Base-by-base conservation (phyloP, 1,140 invertebrate genomes). In the Sinonovacula constricta region DNA sequence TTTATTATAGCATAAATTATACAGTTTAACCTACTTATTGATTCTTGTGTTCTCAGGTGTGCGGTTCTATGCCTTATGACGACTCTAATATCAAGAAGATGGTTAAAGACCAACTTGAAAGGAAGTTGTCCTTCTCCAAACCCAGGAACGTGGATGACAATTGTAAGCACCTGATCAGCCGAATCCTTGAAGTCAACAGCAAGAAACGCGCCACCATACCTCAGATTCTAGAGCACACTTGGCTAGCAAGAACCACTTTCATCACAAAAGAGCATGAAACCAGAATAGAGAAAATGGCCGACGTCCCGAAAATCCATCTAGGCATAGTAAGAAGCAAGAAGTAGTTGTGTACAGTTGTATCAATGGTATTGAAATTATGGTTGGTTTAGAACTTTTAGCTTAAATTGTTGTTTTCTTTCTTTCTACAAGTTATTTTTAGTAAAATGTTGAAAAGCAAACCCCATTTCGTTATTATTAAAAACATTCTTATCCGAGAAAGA, bases 91-190 rank as follows among this genome's bases (percentile, higher is more conserved):
- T 91, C 22, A 88, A 89, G 71, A 87, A 87, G 68, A 89, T 91
- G 87, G 87, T 90, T 26, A 83, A 82, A 53, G 84, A 89, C 39
- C 91, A 92, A 66, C 94, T 95, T 87, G 94, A 93, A 33, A 93
- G 94, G 81, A 95, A 95, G 79, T 83, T 91, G 1, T 62, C 74
- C 10, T 91, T 91, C 69, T 82, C 87, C 3, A 87, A 85, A 76
- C 81, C 83, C 5, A 88, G 87, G 74, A 79, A 81, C 7, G 49
- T 90, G 10, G 78, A 83, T 0, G 74, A 77, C 0, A 83, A 86
- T 24, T 83, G 81, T 53, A 86, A 89, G 76, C 80, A 86, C 56
- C 80, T 91, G 0, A 84, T 91, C 14, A 76, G 85, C 68, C 59
- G 57, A 56, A 89, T 90, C 36, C 69, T 91, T 59, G 88, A 90